Evolutionary conservation across 2,797 vertebrate genomes (phyloP), one percentile per base, ranked within the genome.

Genomic region (Anableps anableps): DNA sequence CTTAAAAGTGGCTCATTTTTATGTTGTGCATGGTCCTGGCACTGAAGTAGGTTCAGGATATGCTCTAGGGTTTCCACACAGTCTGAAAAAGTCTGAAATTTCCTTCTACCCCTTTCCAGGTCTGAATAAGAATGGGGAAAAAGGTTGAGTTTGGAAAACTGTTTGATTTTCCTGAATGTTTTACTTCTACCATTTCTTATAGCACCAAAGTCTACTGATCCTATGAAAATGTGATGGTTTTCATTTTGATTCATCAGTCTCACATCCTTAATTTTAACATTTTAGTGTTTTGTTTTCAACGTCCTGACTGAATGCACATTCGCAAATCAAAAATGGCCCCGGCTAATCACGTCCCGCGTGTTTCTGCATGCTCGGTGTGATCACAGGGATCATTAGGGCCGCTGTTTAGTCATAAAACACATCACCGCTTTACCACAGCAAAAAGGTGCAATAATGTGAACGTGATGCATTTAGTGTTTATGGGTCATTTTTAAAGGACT

Each of bases 361-460:
- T 9, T 53, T 60, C 14, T 0, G 13, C 58, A 16, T 31, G 2
- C 4, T 45, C 29, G 47, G 1, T 38, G 13, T 38, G 45, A 21
- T 7, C 10, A 41, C 23, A 26, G 36, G 11, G 38, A 43, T 7
- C 38, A n/a, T 41, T 41, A 41, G 38, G 66, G 41, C 23, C 26
- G 66, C 66, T 14, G n/a, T 29, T 58, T 58, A 16, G 36, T 58
- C 17, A 34, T 79, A n/a, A 79, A 72, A 9, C 31, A 3, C 13
- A 13, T 29, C 41, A 19, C 9, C 68, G 19, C 19, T 50, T 72
- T 48, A 47, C 8, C 21, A 26, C n/a, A 4, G 16, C 16, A 58
- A 71, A 76, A 48, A 50, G 19, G 76, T 78, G 48, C 51, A 21
- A 13, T 72, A 62, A 36, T 21, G 21, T 73, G 34, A 71, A 29